A percentile compares a stretch with the other conserved stretches of the same genome.
These are phyloP conservation scores for Maconellicoccus hirsutus DNA, from an alignment of 1,140 invertebrate species.

Conservation along the genomic window DNA sequence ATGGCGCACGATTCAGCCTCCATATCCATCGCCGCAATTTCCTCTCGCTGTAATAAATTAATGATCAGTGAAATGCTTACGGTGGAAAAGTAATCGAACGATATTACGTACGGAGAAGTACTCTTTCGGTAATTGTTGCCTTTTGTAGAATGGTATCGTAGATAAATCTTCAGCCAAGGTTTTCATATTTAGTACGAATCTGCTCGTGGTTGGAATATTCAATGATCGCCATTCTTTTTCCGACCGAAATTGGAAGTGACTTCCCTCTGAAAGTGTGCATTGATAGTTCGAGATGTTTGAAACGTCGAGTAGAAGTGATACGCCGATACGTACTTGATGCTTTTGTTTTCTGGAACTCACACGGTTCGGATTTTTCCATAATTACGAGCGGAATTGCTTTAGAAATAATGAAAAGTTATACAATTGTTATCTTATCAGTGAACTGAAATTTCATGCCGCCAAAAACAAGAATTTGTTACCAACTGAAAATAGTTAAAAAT, in stretches of 20 bases:
- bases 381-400: no score
- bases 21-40: background rate
- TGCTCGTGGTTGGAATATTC: background rate
- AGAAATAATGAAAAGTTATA: no score
- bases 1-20: no score
- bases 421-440: no score
- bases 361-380: no score
- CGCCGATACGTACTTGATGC: no score
- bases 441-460: no score
- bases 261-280: background rate
- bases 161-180: background rate
- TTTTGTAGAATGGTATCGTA: background rate
- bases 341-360: no score
- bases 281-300: no score
- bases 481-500: no score
- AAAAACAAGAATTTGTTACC: no score
- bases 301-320: no score
- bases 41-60: background rate
- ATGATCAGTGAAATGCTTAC: background rate
- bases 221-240: background rate
- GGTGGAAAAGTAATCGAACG: background rate
- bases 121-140: background rate
- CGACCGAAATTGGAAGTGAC: background rate
- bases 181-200: background rate
- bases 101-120: background rate